Conservation (phyloP, 2,888 invertebrate genomes). For the Volucella inanis region DNA sequence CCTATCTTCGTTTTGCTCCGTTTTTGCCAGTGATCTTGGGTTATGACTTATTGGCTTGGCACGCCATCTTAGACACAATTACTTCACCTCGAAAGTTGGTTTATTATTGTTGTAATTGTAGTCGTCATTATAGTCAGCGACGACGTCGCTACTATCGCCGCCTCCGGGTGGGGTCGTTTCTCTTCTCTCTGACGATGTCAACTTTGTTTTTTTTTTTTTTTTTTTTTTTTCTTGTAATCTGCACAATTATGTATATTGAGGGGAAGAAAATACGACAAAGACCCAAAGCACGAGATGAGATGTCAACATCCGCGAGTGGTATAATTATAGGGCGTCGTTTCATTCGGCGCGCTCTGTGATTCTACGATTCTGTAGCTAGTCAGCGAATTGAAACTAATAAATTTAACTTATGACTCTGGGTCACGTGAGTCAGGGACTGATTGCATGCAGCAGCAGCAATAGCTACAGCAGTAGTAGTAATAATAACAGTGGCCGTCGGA, state of each 20-base stretch:
- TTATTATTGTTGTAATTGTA: conserved; percentile 11
- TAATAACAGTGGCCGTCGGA: no score
- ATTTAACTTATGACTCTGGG: conserved; percentile 70
- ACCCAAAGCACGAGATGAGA: conserved; percentile 62
- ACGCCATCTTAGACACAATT: conserved; percentile 71
- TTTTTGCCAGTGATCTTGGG: conserved; percentile 70
- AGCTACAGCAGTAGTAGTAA: no score
- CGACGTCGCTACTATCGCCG: conserved; percentile 5
- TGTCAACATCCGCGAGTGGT: conserved; percentile 72
- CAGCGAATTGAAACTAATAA: conserved; percentile 53
- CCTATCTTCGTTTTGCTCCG: conserved; percentile 22
- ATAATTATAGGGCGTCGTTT: conserved; percentile 59
- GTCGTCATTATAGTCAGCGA: conserved; percentile 5
- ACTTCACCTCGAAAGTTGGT: conserved; percentile 70
- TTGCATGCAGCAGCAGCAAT: not conserved
- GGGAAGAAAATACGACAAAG: conserved; percentile 15
- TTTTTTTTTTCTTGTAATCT: conserved; percentile 26
- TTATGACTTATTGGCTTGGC: conserved; percentile 73
- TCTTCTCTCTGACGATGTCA: conserved; percentile 57
- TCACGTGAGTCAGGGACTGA: conserved; percentile 65
- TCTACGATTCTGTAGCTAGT: conserved; percentile 8
- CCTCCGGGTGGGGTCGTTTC: conserved; percentile 45
- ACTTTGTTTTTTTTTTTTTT: conserved; percentile 49
- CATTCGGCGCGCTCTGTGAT: conserved; percentile 5
- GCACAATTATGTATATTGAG: conserved; percentile 14